These are phyloP conservation scores for Mohoua ochrocephala DNA, from an alignment of 2,113 vertebrate species.

Conservation along the genomic window DNA sequence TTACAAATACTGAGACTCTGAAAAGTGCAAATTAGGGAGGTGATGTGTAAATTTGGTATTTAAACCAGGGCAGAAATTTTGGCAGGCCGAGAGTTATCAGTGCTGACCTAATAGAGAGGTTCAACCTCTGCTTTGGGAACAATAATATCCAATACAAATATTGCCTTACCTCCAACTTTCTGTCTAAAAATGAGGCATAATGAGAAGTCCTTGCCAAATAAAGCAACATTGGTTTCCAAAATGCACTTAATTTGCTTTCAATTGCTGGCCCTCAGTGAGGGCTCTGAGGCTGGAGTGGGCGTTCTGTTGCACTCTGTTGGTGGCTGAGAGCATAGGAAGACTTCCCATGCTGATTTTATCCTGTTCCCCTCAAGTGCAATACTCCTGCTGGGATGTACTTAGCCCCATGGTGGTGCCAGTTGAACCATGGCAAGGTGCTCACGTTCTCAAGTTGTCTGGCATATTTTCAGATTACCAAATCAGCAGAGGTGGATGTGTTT, in stretches of 20 bases:
- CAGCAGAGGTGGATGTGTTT: not conserved
- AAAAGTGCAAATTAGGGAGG: not conserved
- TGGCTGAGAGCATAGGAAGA: not conserved
- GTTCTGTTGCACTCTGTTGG: fast-evolving
- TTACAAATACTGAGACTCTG: not conserved
- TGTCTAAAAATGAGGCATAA: not conserved
- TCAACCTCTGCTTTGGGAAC: not conserved
- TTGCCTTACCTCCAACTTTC: conserved; percentile 7
- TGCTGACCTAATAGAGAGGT: not conserved
- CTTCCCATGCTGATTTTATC: not conserved
- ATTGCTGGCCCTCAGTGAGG: not conserved
- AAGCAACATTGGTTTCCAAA: conserved; percentile 16
- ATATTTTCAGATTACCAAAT: not conserved
- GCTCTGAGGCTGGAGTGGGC: not conserved
- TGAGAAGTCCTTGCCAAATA: conserved; percentile 18
- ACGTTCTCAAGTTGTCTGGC: not conserved
- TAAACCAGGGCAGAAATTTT: not conserved
- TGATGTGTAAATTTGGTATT: not conserved
- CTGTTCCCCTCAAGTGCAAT: not conserved
- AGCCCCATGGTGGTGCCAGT: not conserved
- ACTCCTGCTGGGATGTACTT: not conserved
- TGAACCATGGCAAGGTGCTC: not conserved
- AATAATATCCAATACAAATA: not conserved
- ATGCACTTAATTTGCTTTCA: conserved; percentile 9
- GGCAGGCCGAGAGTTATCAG: not conserved